phyloP scores from a whole-genome alignment of 2,888 invertebrate species.

The Nebria salina region DNA sequence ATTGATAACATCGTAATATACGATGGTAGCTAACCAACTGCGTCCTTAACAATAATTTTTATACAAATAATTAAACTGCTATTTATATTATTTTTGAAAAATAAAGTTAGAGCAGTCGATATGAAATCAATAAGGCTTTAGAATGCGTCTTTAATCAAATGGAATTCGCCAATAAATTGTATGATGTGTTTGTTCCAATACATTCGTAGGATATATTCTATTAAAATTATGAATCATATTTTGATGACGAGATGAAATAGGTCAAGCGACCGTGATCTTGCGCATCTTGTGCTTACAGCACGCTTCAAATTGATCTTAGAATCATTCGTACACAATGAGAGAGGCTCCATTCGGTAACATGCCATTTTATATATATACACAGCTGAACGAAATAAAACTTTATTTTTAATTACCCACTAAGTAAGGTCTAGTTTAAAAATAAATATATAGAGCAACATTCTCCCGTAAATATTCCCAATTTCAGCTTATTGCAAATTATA shows the following conservation, averaged over 20 bases:
- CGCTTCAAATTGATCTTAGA: background rate
- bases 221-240: background rate
- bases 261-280: slow-evolving; percentile 1
- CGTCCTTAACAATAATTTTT: too few species aligned
- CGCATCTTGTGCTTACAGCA: background rate
- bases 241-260: background rate
- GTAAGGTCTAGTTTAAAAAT: too few species aligned
- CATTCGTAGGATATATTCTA: background rate
- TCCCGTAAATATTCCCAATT: too few species aligned
- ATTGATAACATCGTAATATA: too few species aligned
- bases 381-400: background rate
- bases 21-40: too few species aligned
- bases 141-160: background rate
- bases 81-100: too few species aligned
- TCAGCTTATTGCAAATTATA: too few species aligned
- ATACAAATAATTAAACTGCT: too few species aligned
- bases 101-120: too few species aligned
- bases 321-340: background rate
- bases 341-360: background rate
- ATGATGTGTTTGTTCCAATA: background rate
- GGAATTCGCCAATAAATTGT: background rate
- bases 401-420: background rate
- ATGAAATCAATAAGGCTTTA: background rate
- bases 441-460: too few species aligned
- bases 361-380: background rate